Conservation (phyloP, 2,113 vertebrate genomes). For the Nycticorax nycticorax region DNA sequence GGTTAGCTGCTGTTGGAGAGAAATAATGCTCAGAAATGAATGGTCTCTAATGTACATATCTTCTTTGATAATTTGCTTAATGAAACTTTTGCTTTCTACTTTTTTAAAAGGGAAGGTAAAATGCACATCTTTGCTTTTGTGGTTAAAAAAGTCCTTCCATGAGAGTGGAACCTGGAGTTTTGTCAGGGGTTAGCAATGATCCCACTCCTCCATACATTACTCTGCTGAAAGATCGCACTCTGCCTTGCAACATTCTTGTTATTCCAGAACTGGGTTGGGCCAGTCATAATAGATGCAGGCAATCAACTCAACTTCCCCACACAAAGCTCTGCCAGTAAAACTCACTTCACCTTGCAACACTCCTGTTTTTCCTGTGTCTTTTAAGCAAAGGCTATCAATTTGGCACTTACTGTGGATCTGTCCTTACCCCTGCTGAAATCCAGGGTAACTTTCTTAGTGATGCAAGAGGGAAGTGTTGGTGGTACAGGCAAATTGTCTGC, state of each 20-base stretch:
- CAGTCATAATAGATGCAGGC: constrained; percentile 58
- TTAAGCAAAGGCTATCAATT: background rate
- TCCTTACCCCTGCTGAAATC: background rate
- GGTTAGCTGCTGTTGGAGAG: background rate
- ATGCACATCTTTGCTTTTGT: background rate
- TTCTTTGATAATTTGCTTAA: background rate
- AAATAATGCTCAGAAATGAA: background rate
- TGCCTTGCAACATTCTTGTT: constrained; percentile 65
- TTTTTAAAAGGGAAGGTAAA: background rate
- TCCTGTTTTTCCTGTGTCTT: constrained; percentile 10
- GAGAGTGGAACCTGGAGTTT: background rate
- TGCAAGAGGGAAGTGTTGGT: background rate
- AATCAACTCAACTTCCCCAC: constrained; percentile 44
- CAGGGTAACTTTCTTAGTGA: background rate
- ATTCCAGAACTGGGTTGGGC: constrained; percentile 70
- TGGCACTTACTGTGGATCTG: background rate
- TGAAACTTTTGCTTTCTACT: background rate
- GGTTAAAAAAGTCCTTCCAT: background rate
- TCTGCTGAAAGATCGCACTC: constrained; percentile 44
- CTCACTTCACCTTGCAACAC: constrained; percentile 35
- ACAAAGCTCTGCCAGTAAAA: constrained; percentile 40
- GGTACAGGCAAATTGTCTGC: background rate
- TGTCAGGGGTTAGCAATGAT: constrained; percentile 24
- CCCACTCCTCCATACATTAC: constrained; percentile 20
- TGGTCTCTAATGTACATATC: background rate